A percentile compares a stretch with the other conserved stretches of the same genome.
Conservation (phyloP, 2,888 invertebrate genomes). For the Incurvaria masculella region DNA sequence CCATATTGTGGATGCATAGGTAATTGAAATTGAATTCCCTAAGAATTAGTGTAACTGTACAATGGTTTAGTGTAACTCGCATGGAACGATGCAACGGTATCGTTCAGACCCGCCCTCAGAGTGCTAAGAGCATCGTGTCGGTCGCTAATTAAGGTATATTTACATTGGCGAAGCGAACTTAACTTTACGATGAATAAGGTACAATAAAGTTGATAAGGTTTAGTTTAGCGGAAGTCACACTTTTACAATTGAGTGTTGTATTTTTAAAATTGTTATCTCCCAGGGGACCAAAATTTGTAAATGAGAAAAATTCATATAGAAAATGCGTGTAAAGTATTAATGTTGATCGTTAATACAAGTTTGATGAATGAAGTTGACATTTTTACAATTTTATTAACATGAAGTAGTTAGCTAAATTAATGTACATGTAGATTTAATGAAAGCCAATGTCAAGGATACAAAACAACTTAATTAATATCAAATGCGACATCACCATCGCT, state of each 20-base stretch:
- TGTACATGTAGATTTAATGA: neutral
- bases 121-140: neutral
- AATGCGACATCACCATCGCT: neutral
- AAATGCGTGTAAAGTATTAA: neutral
- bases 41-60: neutral
- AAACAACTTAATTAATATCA: neutral
- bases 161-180: neutral
- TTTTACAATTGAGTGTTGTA: neutral
- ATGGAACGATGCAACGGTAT: neutral
- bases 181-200: neutral
- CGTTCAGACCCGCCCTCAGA: neutral
- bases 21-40: neutral
- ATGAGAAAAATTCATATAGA: neutral
- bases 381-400: neutral
- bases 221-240: neutral
- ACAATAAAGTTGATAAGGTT: neutral
- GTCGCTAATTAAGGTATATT: too few relatives aligned
- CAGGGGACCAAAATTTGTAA: neutral
- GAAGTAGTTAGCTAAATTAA: neutral
- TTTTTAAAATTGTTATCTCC: neutral
- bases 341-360: neutral
- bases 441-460: neutral
- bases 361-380: neutral
- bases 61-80: neutral
- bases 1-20: neutral